Conservation (phyloP, 2,797 vertebrate species). For the Gorsachius magnificus region DNA sequence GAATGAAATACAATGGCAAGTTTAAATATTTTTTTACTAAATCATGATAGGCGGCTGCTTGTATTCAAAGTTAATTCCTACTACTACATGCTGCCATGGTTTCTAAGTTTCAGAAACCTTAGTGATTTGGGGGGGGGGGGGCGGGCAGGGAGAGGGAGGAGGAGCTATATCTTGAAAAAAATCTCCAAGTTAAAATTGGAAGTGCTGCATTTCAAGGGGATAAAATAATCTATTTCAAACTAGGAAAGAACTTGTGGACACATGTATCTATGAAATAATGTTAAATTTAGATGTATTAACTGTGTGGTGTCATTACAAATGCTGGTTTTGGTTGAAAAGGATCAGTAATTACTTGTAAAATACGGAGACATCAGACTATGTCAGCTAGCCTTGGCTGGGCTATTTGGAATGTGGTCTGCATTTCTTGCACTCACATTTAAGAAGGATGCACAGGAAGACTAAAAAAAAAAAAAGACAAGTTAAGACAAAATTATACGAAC, state of each 20-base stretch:
- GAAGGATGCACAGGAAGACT: background rate
- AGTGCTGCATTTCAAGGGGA: background rate
- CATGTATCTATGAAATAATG: background rate
- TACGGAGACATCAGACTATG: background rate
- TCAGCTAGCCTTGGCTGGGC: background rate
- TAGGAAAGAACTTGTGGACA: background rate
- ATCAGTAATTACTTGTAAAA: background rate
- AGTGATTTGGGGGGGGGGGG: background rate
- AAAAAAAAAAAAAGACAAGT: background rate
- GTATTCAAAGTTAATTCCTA: background rate
- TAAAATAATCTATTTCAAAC: background rate
- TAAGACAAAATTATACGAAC: background rate
- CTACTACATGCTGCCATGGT: background rate
- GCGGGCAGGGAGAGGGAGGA: no score
- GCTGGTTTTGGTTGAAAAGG: slow-evolving; percentile 4
- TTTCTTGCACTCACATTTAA: background rate
- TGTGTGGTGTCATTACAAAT: background rate
- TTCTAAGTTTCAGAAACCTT: background rate
- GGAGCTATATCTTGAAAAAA: background rate
- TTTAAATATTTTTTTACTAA: background rate
- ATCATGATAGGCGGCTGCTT: background rate
- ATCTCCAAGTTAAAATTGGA: background rate
- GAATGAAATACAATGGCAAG: background rate
- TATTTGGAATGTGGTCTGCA: background rate
- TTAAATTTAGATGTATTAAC: slow-evolving; percentile 4